Conservation (phyloP, 2,797 vertebrate species). For the Eremophila alpestris region DNA sequence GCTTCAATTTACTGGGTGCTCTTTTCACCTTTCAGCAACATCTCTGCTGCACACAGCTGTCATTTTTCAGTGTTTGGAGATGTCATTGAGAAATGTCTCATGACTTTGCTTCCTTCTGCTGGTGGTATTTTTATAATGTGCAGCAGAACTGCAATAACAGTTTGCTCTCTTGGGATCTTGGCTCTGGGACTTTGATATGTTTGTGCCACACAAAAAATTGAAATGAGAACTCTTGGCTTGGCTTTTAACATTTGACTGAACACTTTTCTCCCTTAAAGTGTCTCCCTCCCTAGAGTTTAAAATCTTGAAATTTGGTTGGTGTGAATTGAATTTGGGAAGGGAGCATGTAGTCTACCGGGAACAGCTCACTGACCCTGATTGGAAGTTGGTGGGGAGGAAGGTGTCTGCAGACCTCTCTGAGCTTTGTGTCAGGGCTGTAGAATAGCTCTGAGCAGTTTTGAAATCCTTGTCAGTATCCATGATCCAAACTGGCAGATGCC, state of each 20-base stretch:
- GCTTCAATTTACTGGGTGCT: not conserved
- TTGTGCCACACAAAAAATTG: not conserved
- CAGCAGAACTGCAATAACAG: not conserved
- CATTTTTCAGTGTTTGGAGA: not conserved
- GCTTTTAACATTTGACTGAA: not conserved
- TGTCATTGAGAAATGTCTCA: not conserved
- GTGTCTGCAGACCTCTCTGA: not conserved
- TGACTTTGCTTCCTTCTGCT: not conserved
- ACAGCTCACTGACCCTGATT: not conserved
- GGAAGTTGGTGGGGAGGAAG: not conserved
- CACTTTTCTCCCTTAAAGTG: not conserved
- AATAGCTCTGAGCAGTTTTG: not conserved
- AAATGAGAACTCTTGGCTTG: not conserved
- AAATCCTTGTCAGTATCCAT: not conserved
- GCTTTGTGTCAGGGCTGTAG: not conserved
- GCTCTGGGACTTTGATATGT: not conserved
- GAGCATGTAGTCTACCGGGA: fast-evolving
- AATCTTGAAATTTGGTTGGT: not conserved
- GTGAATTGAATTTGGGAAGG: not conserved
- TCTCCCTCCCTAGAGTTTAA: not conserved
- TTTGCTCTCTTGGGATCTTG: not conserved
- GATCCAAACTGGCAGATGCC: not conserved
- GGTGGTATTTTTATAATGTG: not conserved
- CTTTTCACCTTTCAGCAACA: not conserved
- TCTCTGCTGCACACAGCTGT: not conserved